Base-by-base conservation (phyloP, 2,888 invertebrate genomes). In the Lacanobia oleracea region DNA sequence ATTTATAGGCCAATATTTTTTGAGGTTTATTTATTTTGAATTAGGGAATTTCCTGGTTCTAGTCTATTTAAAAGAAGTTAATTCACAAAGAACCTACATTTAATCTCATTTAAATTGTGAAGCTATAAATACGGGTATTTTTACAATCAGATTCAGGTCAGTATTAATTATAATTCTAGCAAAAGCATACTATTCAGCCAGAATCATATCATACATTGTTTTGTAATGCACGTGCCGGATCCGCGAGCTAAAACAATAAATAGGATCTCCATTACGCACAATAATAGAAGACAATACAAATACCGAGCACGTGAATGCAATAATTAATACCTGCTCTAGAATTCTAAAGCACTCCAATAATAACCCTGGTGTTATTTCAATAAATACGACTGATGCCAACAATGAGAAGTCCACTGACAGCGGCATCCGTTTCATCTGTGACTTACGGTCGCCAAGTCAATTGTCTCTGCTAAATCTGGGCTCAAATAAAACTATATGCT, bases 341-440 rank as follows among this genome's bases (percentile, higher is more conserved):
- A 87, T 84, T 73, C 63, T 72, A 56, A 72, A 78, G 75, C 69
- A 82, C 74, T 83, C 86, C 89, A 88, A 88, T 88, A 91, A 84
- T 84, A 85, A 56, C 53, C 68, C n/a, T 75, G 86, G 86, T 88
- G 86, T 87, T 86, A 88, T 90, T 88, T 88, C 91, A 93, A 94
- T 94, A 93, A 94, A 93, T 93, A 92, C 88, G 85, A 86, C 74
- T 87, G 89, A 87, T 86, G 85, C 87, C 87, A 86, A 92, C 91
- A 92, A 91, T 92, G 88, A 90, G 89, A 89, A 81, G 88, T 80
- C 85, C 82, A 89, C 85, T 91, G 94, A 94, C 94, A 91, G 83
- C 81, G 92, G 93, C 91, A 93, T 94, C 93, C 94, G 94, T 94
- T 95, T 94, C 91, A 93, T 92, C 90, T 94, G 91, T 93, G 93